Percentiles rank a stretch among this genome's conserved stretches.
Conservation (phyloP, 2,888 invertebrate genomes). For the Melinopterus prodromus region DNA sequence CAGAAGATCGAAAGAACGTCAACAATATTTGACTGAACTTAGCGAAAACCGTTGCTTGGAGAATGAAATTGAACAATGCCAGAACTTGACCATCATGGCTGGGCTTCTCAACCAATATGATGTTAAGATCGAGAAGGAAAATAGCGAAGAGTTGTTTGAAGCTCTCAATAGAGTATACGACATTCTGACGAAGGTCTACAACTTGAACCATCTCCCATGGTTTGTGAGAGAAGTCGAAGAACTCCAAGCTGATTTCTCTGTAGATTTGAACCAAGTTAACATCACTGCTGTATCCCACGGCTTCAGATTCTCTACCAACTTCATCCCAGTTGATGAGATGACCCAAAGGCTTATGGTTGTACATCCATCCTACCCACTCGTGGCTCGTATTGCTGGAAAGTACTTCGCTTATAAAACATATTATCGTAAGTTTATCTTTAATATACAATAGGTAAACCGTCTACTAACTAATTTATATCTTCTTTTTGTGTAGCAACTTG, state of each 20-base stretch:
- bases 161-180: not conserved
- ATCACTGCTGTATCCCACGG: not conserved
- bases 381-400: constrained; percentile 51
- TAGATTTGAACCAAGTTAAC: not conserved
- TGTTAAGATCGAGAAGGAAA: constrained; percentile 63
- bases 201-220: constrained; percentile 4
- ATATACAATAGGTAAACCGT: not conserved
- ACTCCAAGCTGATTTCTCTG: not conserved
- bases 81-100: constrained; percentile 64
- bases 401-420: constrained; percentile 57
- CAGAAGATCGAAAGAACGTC: not conserved
- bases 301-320: not conserved
- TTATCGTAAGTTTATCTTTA: constrained; percentile 63
- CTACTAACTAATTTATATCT: not conserved
- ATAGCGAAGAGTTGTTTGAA: constrained; percentile 50
- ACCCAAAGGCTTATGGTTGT: constrained; percentile 58
- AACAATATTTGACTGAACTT: not conserved
- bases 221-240: not conserved
- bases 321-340: constrained; percentile 57
- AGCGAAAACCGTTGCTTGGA: not conserved
- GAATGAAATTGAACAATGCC: constrained; percentile 56
- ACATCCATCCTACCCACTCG: constrained; percentile 61
- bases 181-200: not conserved
- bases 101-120: constrained; percentile 65
- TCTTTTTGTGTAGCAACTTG: constrained; percentile 60